Evolutionary conservation across 2,113 vertebrate species (phyloP), one percentile per base, ranked within the genome.

Genomic region (Solea senegalensis): DNA sequence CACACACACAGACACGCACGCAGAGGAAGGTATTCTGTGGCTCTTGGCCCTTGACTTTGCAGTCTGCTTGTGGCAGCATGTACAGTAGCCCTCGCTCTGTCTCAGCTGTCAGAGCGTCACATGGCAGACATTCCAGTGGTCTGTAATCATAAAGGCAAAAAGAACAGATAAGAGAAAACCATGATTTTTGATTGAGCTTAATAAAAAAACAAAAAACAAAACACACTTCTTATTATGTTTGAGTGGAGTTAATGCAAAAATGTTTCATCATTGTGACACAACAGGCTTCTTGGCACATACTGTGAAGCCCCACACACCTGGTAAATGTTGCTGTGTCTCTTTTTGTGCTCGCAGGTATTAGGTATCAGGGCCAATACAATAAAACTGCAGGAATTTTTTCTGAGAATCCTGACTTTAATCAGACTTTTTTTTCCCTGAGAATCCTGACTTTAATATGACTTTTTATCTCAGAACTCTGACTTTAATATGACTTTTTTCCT

Each of bases 61-160:
- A 27, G 70, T 82, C 87, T 83, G 88, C 85, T 59, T 86, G 81
- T 83, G 78, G 79, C 74, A 67, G 79, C 88, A 72, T 88, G 81
- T 67, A 72, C 21, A 14, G 64, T 76, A 65, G 82, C 64, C 55
- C 41, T 67, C 4, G 0, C 69, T 68, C 13, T 16, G 26, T 61
- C 78, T 57, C 51, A 74, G 62, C 80, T 82, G 84, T 89, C 81
- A 85, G 49, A 76, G 39, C 10, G 9, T 16, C 67, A 58, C 80
- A 84, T 74, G 77, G 63, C 58, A 56, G 76, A 85, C 80, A 88
- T 90, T 88, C 86, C 87, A 21, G 34, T 44, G 8, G 52, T 27
- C 12, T 67, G 4, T 63, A 76, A 83, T 74, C 74, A 76, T 67
- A 9, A 13, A 55, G 61, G 46, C 39, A 65, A 54, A 51, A 2